Evolutionary conservation across 2,113 vertebrate genomes (phyloP).

Genomic region (Zapornia atra): DNA sequence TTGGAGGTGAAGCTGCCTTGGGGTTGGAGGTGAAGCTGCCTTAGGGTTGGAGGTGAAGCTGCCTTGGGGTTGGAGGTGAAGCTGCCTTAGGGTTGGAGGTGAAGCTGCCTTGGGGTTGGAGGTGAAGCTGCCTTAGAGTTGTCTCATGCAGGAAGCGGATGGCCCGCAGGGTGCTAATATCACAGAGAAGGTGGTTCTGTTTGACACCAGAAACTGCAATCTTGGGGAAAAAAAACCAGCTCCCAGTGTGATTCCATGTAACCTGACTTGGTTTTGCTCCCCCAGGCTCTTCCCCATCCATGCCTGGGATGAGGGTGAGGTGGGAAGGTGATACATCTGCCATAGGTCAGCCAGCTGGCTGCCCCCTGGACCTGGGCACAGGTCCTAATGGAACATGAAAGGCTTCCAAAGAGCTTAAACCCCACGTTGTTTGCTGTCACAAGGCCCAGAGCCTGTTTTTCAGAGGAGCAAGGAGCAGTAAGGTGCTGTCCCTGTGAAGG

Average conservation of each 20-base stretch:
- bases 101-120: too few relatives aligned
- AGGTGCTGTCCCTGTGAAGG: fast-evolving
- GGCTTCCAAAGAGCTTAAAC: background rate
- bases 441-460: fast-evolving
- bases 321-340: background rate
- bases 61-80: too few relatives aligned
- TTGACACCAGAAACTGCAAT: background rate
- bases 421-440: background rate
- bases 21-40: background rate
- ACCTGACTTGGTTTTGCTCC: background rate
- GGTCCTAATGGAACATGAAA: background rate
- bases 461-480: fast-evolving
- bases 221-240: background rate
- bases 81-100: background rate
- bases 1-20: background rate
- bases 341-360: fast-evolving
- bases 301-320: background rate
- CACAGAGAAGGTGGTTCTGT: fast-evolving
- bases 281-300: fast-evolving
- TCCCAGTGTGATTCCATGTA: background rate
- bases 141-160: fast-evolving
- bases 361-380: background rate
- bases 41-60: background rate
- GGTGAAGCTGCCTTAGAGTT: too few relatives aligned
- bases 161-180: too few relatives aligned